Evolutionary conservation across 2,113 vertebrate genomes (phyloP), one percentile per base, ranked within the genome.

Genomic region (Phrynosoma blainvillii): DNA sequence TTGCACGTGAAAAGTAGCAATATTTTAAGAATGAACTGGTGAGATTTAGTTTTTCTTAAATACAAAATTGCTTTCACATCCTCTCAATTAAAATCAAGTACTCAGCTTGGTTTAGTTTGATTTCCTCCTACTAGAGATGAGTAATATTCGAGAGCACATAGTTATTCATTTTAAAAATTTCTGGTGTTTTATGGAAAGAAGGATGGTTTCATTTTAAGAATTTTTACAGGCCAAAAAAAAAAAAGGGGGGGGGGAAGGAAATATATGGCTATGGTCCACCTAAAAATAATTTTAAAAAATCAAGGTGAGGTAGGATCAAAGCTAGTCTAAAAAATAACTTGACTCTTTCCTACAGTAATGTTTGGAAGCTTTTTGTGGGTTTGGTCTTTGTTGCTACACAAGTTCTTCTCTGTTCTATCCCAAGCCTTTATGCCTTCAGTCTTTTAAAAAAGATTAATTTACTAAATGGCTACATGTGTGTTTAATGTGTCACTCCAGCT

Each of bases 341-440:
- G 52, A 81, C 84, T 87, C 52, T 52, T 88, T 85, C 59, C 40
- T 42, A 4, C 23, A 0, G 65, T 91, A 56, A 5, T 78, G 65
- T 71, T 56, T 75, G 13, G 21, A 79, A 87, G 4, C 82, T 77
- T 68, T 86, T 77, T 1, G 2, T 36, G 16, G 23, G 32, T 20
- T 91, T 54, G 52, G 13, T 30, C 82, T 79, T 84, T 86, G 25
- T 86, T 81, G 5, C 3, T 18, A 36, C 65, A 40, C 18, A 74
- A 59, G 32, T 81, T 68, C 70, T 73, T 4, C 8, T 52, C 5
- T 66, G 0, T 70, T 42, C 27, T 20, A 9, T 36, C 0, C 2
- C 36, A 79, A 9, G 36, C 84, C 42, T 20, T 27, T 5, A 1
- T n/a, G 5, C 27, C 52, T 81, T 0, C 0, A 25, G 0, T 84